Percentiles rank a stretch among this genome's conserved stretches.
phyloP scores from a whole-genome alignment of 2,113 vertebrate genomes.

The Spermophilus dauricus region DNA sequence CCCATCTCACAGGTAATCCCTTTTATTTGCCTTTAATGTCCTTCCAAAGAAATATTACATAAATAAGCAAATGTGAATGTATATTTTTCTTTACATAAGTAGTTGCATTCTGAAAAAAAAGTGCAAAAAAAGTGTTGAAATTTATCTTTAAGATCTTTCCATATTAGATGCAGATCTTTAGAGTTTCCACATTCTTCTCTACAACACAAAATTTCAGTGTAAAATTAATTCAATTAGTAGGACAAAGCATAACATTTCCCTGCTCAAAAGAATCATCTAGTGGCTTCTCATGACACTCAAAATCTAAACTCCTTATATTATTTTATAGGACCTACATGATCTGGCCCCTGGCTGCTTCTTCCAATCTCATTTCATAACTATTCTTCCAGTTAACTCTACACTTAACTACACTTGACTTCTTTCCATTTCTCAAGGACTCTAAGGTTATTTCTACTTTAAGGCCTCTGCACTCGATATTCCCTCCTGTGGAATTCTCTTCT shows the following conservation, averaged over 20 bases:
- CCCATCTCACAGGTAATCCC: neutral
- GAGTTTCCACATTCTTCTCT: conserved; percentile 10
- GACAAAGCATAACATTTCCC: neutral
- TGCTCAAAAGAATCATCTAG: conserved; percentile 15
- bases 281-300: neutral
- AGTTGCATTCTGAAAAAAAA: neutral
- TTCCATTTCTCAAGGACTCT: conserved; percentile 46
- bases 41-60: neutral
- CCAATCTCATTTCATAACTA: neutral
- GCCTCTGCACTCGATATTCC: neutral
- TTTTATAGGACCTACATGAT: neutral
- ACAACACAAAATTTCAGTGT: neutral
- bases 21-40: neutral
- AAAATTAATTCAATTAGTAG: conserved; percentile 18
- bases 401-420: neutral
- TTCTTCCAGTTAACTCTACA: neutral
- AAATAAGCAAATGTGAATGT: neutral
- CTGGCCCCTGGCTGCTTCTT: neutral
- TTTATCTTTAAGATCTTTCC: neutral
- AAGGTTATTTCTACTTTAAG: neutral
- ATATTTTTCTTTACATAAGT: neutral
- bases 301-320: neutral
- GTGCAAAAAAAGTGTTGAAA: neutral
- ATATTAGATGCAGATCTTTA: neutral
- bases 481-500: conserved; percentile 3